These are phyloP conservation scores for Drosophila asahinai DNA, from an alignment of 1,140 invertebrate genomes.

Conservation along the genomic window DNA sequence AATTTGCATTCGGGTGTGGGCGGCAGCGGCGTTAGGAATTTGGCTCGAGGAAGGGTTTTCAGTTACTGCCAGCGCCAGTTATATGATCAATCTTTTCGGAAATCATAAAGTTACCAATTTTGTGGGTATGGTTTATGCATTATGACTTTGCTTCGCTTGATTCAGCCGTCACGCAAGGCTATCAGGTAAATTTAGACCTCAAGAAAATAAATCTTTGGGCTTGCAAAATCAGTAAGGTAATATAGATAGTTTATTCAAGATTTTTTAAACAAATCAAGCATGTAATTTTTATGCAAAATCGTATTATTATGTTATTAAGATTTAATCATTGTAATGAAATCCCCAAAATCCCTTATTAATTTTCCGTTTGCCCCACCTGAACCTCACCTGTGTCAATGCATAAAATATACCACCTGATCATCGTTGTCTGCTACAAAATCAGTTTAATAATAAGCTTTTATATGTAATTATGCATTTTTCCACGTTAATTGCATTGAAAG, in stretches of 20 bases:
- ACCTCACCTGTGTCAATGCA: too few species aligned
- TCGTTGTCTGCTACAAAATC: slow-evolving; percentile 51
- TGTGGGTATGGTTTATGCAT: background rate
- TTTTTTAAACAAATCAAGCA: background rate
- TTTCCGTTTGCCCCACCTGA: background rate
- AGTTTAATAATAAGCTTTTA: slow-evolving; percentile 63
- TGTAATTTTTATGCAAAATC: background rate
- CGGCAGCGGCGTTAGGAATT: slow-evolving; percentile 9
- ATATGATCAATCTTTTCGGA: slow-evolving; percentile 22
- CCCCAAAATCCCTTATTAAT: background rate
- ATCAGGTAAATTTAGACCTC: background rate
- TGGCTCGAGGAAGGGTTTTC: slow-evolving; percentile 32
- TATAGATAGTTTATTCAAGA: background rate
- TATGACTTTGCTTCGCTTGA: background rate
- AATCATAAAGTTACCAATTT: slow-evolving; percentile 9
- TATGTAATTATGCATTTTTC: slow-evolving; percentile 78
- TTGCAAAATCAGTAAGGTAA: background rate
- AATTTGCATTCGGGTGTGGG: slow-evolving; percentile 41
- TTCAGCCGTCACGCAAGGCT: background rate
- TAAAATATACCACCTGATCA: slow-evolving; percentile 16
- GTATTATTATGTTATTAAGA: background rate
- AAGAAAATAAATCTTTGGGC: background rate
- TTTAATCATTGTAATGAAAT: slow-evolving; percentile 11
- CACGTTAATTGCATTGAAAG: slow-evolving; percentile 79
- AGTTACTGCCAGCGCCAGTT: slow-evolving; percentile 18